phyloP scores from a whole-genome alignment of 2,888 invertebrate genomes.

The Phytoseiulus persimilis region DNA sequence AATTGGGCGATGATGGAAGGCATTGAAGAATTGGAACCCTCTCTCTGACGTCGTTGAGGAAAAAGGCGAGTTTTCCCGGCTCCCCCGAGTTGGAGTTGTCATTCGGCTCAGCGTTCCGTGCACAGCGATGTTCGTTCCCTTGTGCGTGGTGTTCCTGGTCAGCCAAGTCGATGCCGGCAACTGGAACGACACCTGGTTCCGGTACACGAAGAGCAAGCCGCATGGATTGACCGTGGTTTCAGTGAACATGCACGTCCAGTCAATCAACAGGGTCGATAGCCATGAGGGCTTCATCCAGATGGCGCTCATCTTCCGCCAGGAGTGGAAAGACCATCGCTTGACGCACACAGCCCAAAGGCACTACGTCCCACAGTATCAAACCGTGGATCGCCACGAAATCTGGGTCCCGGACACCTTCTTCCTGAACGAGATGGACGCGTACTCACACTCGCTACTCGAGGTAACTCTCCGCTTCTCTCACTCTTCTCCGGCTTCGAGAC shows the following conservation, averaged over 20 bases:
- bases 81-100: background rate
- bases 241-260: background rate
- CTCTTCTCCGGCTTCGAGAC: too few species aligned
- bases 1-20: too few species aligned
- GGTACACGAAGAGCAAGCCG: background rate
- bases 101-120: background rate
- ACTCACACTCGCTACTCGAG: background rate
- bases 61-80: background rate
- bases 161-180: background rate
- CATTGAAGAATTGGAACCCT: background rate
- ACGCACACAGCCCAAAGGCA: background rate
- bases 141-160: background rate
- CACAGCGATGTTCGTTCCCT: background rate
- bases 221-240: background rate
- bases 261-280: background rate
- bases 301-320: background rate
- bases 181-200: background rate
- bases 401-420: slow-evolving; percentile 32
- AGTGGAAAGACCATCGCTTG: background rate
- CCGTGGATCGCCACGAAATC: background rate
- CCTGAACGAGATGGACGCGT: background rate
- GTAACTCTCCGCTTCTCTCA: background rate
- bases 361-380: background rate
- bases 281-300: background rate
- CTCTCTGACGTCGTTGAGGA: background rate